Evolutionary conservation across 92 coral and sea anemone genomes (phyloP).

Genomic region (Scolanthus callimorphus): DNA sequence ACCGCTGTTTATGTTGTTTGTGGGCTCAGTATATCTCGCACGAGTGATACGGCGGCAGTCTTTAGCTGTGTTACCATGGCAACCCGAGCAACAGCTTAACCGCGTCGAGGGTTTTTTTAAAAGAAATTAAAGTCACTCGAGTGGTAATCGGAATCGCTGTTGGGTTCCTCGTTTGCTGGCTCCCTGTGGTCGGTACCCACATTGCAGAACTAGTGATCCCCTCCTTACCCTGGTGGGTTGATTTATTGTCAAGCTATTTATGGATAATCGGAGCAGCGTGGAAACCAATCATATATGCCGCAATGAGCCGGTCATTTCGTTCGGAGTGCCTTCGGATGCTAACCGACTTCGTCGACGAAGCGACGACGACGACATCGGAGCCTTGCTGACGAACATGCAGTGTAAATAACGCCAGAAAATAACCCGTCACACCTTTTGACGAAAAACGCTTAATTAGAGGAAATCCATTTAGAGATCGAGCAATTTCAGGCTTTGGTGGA

Average conservation of each 20-base stretch:
- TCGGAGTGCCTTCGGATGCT: constrained; percentile 26
- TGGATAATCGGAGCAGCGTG: constrained; percentile 56
- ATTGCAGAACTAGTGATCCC: constrained; percentile 33
- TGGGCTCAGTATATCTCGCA: too few species aligned
- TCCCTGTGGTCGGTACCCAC: constrained; percentile 59
- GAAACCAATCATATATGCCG: constrained; percentile 76
- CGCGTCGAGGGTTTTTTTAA: too few species aligned
- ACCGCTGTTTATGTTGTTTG: too few species aligned
- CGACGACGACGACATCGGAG: background rate
- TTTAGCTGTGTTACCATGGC: too few species aligned
- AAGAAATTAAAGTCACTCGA: constrained; percentile 66
- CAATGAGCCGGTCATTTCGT: constrained; percentile 61
- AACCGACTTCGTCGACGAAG: background rate
- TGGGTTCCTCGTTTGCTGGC: constrained; percentile 66
- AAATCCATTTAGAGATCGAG: too few species aligned
- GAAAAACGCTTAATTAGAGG: too few species aligned
- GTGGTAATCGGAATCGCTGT: constrained; percentile 53
- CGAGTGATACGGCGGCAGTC: too few species aligned
- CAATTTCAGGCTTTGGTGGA: too few species aligned
- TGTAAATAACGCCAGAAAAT: background rate
- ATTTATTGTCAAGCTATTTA: constrained; percentile 45
- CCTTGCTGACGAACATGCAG: constrained; percentile 3
- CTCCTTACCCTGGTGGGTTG: constrained; percentile 45
- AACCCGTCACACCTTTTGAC: too few species aligned
- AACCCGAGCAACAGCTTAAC: too few species aligned